These are phyloP conservation scores for Pyrocoelia pectoralis DNA, from an alignment of 2,888 invertebrate genomes.

Conservation along the genomic window DNA sequence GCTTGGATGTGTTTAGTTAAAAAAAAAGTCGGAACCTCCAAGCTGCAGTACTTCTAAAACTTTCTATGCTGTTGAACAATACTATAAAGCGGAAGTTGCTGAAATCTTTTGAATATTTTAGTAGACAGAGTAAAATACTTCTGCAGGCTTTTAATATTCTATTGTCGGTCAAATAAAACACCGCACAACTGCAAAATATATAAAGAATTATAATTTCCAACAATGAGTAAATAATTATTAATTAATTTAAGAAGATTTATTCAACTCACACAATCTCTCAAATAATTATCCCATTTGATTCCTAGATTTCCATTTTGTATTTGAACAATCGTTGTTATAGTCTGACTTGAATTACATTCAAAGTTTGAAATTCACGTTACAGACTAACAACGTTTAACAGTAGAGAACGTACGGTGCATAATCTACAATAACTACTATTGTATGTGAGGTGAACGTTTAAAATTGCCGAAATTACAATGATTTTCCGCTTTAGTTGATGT, in stretches of 20 bases:
- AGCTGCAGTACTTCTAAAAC: neutral
- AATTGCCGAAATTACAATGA: too few species aligned
- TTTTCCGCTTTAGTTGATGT: too few species aligned
- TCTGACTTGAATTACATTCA: constrained; percentile 6
- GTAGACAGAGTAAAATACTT: constrained; percentile 7
- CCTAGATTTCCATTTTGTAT: neutral
- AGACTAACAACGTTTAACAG: constrained; percentile 1
- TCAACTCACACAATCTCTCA: neutral
- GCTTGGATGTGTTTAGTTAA: neutral
- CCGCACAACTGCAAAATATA: neutral
- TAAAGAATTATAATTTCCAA: neutral
- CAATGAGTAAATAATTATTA: too few species aligned
- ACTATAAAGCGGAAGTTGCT: neutral
- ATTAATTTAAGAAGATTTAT: neutral
- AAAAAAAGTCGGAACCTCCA: neutral
- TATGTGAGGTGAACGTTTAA: too few species aligned
- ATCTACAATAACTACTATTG: constrained; percentile 4
- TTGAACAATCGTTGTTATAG: neutral
- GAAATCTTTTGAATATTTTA: constrained; percentile 2
- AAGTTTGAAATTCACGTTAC: constrained; percentile 6
- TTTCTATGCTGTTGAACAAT: neutral
- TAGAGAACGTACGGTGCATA: constrained; percentile 5
- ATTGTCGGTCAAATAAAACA: neutral
- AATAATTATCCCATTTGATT: neutral
- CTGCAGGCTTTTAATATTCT: constrained; percentile 2